Evolutionary conservation across 2,797 vertebrate genomes (phyloP), one percentile per base, ranked within the genome.

Genomic region (Babyrousa celebensis): DNA sequence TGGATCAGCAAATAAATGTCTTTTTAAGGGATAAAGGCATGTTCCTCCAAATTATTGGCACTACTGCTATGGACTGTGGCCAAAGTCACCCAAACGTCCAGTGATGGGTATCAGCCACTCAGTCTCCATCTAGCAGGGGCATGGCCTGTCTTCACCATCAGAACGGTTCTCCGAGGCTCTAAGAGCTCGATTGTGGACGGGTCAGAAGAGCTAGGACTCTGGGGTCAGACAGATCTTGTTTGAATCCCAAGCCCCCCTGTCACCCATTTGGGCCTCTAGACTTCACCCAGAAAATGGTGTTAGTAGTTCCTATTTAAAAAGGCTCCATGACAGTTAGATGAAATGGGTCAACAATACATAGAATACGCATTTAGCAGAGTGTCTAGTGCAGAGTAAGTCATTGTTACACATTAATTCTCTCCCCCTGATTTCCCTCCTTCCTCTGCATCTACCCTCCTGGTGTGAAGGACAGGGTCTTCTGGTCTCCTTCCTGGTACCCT

Each of bases 331-430:
- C 65, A 97, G 97, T 96, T 94, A 67, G 91, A 65, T 43, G 85
- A 96, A 97, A 68, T 36, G 60, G 92, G 83, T 95, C 93, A 96
- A 71, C 65, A 77, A 92, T 91, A 93, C 89, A 56, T 32, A 97
- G 85, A 83, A 67, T 29, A 74, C 6, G 6, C 43, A 48, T 17
- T 72, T 48, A 77, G 40, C 84, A 48, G 32, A 40, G 36, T 18
- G 56, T 25, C 85, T 91, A n/a, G 40, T 7, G 65, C 17, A 85
- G 68, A 82, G 23, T 12, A 71, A 36, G 70, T 36, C 56, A 52
- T 71, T 6, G 3, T 27, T 68, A 60, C 4, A 9, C 8, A 29
- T 56, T 65, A 15, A 48, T 67, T 65, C 56, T 78, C 75, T 82
- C 14, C 54, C 62, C 21, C n/a, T 27, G 15, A 48, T 60, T 78